These are phyloP conservation scores for Agrotis puta DNA, from an alignment of 2,888 invertebrate species.

Conservation along the genomic window DNA sequence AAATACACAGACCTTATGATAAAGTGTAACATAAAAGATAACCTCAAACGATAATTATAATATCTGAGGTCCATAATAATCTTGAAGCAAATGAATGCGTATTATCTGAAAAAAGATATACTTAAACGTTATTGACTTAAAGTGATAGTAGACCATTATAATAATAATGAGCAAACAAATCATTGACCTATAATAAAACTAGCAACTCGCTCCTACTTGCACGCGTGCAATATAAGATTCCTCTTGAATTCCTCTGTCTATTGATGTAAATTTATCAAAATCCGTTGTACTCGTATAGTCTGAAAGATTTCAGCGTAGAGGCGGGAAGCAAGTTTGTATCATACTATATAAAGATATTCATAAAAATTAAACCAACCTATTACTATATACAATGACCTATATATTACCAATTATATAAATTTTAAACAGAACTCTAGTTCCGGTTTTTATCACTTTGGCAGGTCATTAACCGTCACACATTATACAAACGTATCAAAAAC, in stretches of 20 bases:
- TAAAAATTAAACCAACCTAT: too few species aligned
- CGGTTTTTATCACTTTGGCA: conserved; percentile 5
- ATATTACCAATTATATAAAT: not conserved
- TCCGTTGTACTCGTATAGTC: too few species aligned
- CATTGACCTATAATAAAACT: too few species aligned
- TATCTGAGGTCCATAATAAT: not conserved
- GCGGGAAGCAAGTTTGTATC: not conserved
- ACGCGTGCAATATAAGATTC: too few species aligned
- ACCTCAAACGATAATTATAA: not conserved
- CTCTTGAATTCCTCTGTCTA: too few species aligned
- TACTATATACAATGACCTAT: not conserved
- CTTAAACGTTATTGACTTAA: not conserved
- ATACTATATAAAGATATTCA: not conserved
- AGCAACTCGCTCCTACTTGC: too few species aligned
- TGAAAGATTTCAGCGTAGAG: too few species aligned
- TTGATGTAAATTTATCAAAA: too few species aligned
- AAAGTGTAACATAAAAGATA: not conserved
- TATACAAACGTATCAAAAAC: not conserved
- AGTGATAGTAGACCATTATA: too few species aligned
- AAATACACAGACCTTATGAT: not conserved
- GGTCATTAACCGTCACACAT: conserved; percentile 12
- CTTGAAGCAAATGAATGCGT: not conserved
- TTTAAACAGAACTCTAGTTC: not conserved
- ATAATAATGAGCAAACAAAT: too few species aligned
- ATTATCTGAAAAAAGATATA: not conserved